A percentile compares a stretch with the other conserved stretches of the same genome.
These are phyloP conservation scores for Gymnopithys bicolor DNA, from an alignment of 2,797 vertebrate genomes.

Conservation along the genomic window DNA sequence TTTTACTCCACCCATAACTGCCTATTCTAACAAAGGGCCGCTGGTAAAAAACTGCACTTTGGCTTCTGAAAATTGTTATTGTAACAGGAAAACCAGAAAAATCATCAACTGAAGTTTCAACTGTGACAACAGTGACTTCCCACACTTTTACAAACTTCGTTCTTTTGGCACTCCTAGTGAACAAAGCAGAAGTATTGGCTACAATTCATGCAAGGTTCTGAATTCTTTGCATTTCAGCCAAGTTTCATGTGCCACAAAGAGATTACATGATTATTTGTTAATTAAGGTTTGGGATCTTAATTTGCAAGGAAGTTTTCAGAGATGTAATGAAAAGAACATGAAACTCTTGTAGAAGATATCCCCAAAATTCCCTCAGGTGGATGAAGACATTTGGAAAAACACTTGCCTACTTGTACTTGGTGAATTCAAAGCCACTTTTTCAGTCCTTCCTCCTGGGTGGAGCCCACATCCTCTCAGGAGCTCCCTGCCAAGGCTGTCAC, in stretches of 20 bases:
- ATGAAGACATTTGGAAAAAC: background rate
- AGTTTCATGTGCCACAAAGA: background rate
- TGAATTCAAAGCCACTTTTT: slow-evolving; percentile 2
- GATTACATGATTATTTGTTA: background rate
- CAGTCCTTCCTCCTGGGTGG: slow-evolving; percentile 7
- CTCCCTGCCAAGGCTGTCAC: background rate
- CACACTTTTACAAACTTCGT: background rate
- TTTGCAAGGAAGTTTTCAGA: slow-evolving; percentile 18
- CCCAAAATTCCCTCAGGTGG: background rate
- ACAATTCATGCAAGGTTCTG: background rate
- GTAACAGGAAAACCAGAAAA: background rate
- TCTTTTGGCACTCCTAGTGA: background rate
- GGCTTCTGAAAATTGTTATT: background rate
- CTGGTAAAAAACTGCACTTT: background rate
- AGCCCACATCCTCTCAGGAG: background rate
- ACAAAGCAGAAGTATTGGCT: background rate
- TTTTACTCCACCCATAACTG: background rate
- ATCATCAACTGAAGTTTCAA: background rate
- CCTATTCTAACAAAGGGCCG: background rate
- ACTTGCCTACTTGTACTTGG: background rate
- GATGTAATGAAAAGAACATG: background rate
- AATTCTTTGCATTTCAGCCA: background rate
- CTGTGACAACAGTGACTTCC: background rate
- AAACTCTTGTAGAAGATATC: background rate
- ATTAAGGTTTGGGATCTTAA: background rate